phyloP scores from a whole-genome alignment of 2,888 invertebrate species.

The Plusia festucae region DNA sequence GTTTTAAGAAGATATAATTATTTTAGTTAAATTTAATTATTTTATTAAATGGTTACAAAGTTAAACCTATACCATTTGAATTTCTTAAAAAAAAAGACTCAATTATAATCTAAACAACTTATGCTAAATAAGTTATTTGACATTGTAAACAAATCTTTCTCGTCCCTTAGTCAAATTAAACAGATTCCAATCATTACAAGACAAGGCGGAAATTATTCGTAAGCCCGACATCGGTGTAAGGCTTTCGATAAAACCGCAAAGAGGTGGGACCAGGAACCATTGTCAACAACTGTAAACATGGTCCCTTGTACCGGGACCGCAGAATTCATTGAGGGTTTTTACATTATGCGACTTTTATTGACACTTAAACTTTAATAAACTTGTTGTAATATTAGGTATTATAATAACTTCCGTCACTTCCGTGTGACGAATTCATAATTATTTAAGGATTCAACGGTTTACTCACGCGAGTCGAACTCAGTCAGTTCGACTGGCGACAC shows the following conservation, averaged over 20 bases:
- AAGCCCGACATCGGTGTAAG: constrained; percentile 33
- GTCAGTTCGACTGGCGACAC: too few relatives aligned
- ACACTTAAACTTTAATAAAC: neutral
- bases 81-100: too few relatives aligned
- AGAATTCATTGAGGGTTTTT: constrained; percentile 14
- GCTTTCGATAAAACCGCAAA: constrained; percentile 53
- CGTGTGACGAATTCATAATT: too few relatives aligned
- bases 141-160: neutral
- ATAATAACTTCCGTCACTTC: too few relatives aligned
- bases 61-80: too few relatives aligned
- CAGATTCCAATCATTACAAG: constrained; percentile 29
- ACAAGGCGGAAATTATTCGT: constrained; percentile 43
- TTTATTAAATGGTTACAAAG: too few relatives aligned
- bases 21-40: too few relatives aligned
- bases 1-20: too few relatives aligned
- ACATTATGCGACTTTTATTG: constrained; percentile 1
- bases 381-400: neutral
- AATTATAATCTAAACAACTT: too few relatives aligned
- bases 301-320: constrained; percentile 29
- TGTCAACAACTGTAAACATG: constrained; percentile 53
- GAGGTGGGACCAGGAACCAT: constrained; percentile 50
- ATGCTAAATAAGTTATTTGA: neutral
- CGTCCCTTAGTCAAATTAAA: constrained; percentile 11
- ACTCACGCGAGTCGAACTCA: too few relatives aligned
- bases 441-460: too few relatives aligned